Percentiles rank a stretch among this genome's conserved stretches.
phyloP scores from a whole-genome alignment of 1,140 invertebrate species.

The Brachionus plicatilis region DNA sequence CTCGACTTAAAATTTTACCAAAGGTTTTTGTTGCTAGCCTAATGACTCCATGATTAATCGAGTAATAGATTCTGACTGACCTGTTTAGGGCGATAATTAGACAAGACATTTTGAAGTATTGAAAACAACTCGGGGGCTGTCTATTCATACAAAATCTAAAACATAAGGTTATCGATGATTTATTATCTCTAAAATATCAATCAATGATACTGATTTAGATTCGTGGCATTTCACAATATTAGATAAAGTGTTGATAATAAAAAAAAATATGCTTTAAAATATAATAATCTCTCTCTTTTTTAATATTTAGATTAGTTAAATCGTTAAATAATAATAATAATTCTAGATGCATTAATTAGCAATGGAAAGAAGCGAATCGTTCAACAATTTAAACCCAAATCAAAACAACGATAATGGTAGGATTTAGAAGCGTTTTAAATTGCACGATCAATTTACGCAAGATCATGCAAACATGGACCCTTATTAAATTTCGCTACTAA shows the following conservation, averaged over 20 bases:
- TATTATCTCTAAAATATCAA: conserved; percentile 27
- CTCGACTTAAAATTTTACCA: background rate
- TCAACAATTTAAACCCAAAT: conserved; percentile 24
- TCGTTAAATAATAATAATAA: background rate
- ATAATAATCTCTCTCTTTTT: background rate
- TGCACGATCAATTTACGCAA: conserved; percentile 31
- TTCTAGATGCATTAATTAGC: background rate
- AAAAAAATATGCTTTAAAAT: background rate
- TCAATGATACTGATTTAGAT: conserved; percentile 6
- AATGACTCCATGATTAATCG: background rate
- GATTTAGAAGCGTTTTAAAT: conserved; percentile 17
- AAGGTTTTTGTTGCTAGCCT: background rate
- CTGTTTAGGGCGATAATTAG: conserved; percentile 18
- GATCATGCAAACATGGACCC: conserved; percentile 4
- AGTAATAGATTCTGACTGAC: conserved; percentile 10
- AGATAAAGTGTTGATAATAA: conserved; percentile 15
- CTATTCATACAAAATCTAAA: conserved; percentile 19
- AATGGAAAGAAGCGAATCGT: conserved; percentile 22
- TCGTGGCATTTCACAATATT: conserved; percentile 23
- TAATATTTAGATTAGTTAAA: conserved; percentile 5
- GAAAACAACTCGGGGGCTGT: conserved; percentile 8
- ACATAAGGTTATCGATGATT: conserved; percentile 24
- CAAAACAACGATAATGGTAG: conserved; percentile 34
- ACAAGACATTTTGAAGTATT: conserved; percentile 11
- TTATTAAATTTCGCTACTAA: conserved; percentile 10